These are phyloP conservation scores for Synanthedon formicaeformis DNA, from an alignment of 2,888 invertebrate genomes.

Conservation along the genomic window DNA sequence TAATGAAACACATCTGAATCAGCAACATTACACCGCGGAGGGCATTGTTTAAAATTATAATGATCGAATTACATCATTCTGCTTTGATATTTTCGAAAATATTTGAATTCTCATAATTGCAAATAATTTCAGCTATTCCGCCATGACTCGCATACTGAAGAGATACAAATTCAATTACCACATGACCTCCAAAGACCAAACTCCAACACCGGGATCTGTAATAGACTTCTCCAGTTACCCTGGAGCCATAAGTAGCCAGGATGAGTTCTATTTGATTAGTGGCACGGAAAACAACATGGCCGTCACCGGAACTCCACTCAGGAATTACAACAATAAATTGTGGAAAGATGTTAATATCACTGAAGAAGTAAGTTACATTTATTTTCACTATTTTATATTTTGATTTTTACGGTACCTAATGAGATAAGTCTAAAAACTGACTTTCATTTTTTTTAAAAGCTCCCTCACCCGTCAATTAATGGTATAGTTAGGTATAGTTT, in stretches of 20 bases:
- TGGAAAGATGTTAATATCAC: conserved; percentile 77
- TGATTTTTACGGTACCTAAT: background rate
- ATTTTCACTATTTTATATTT: background rate
- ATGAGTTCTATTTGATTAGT: conserved; percentile 82
- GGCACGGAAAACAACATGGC: conserved; percentile 72
- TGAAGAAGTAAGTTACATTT: conserved; percentile 57
- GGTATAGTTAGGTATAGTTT: too few species aligned
- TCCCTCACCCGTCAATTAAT: too few species aligned
- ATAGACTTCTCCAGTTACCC: conserved; percentile 88
- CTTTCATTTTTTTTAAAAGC: too few species aligned
- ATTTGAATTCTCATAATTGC: too few species aligned
- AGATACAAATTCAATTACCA: conserved; percentile 85
- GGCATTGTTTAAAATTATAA: too few species aligned
- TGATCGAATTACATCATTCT: too few species aligned
- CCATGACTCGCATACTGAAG: conserved; percentile 88
- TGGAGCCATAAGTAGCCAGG: conserved; percentile 83
- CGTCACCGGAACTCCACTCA: conserved; percentile 82
- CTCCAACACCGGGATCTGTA: conserved; percentile 74
- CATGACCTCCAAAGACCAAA: conserved; percentile 54
- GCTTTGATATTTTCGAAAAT: too few species aligned
- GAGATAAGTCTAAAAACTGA: too few species aligned
- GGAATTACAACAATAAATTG: conserved; percentile 77
- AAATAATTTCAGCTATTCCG: conserved; percentile 70
- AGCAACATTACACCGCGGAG: too few species aligned
- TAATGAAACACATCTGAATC: too few species aligned